Percentiles rank a stretch among this genome's conserved stretches.
Conservation (phyloP, 64 coral and sea anemone genomes). For the Stylophora pistillata region DNA sequence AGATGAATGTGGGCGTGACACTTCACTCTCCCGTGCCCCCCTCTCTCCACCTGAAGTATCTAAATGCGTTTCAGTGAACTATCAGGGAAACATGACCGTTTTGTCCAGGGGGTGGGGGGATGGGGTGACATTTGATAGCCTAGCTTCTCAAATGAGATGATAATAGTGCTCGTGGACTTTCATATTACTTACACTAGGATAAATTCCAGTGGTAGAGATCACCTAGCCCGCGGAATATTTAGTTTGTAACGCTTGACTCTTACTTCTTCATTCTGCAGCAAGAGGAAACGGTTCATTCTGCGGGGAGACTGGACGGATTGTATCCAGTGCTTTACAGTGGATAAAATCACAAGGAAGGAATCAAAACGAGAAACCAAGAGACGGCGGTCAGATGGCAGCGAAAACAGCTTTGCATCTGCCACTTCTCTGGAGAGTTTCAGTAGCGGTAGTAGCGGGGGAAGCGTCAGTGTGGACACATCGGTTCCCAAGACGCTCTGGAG, state of each 20-base stretch:
- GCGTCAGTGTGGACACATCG: conserved; percentile 56
- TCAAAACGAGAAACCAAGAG: conserved; percentile 34
- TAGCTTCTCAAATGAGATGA: too few relatives aligned
- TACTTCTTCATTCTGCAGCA: conserved; percentile 26
- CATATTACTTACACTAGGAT: too few relatives aligned
- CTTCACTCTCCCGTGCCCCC: too few relatives aligned
- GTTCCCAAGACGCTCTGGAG: conserved; percentile 48
- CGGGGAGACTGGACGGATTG: conserved; percentile 90
- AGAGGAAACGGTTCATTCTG: conserved; percentile 73
- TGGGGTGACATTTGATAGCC: too few relatives aligned
- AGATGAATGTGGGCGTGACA: too few relatives aligned
- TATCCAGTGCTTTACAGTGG: conserved; percentile 65
- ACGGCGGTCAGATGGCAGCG: conserved; percentile 27
- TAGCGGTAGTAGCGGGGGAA: conserved; percentile 73
- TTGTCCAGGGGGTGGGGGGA: too few relatives aligned
- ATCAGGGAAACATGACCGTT: too few relatives aligned
- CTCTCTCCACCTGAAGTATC: too few relatives aligned
- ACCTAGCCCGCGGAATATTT: too few relatives aligned
- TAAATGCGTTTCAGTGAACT: too few relatives aligned
- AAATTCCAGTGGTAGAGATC: too few relatives aligned
- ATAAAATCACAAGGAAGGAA: conserved; percentile 62
- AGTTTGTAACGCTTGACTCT: background rate
- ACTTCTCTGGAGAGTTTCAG: conserved; percentile 39
- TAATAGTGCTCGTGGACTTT: too few relatives aligned
- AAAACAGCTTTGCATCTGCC: conserved; percentile 12